These are phyloP conservation scores for Salvelinus sp. DNA, from an alignment of 2,113 vertebrate genomes.

Conservation along the genomic window DNA sequence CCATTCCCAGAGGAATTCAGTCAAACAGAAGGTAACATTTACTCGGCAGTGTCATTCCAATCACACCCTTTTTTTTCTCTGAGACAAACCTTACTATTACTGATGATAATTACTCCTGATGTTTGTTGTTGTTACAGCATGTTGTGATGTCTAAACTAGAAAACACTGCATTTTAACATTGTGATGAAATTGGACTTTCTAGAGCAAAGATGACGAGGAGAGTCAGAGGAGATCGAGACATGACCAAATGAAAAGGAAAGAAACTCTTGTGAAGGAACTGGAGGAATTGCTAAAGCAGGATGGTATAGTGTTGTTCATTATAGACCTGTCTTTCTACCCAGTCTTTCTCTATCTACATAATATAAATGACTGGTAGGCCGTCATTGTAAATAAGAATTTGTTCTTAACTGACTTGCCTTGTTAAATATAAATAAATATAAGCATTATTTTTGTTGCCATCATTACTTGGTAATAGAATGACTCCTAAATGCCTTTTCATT, in stretches of 20 bases:
- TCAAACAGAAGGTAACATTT: conserved; percentile 81
- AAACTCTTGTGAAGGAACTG: conserved; percentile 84
- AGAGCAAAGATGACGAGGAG: conserved; percentile 79
- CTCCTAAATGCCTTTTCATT: background rate
- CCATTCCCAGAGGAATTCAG: conserved; percentile 53
- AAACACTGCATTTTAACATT: background rate
- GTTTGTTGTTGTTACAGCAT: background rate
- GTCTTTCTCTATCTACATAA: background rate
- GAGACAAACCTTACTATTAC: background rate
- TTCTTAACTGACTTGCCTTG: background rate
- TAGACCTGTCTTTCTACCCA: background rate
- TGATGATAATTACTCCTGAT: background rate
- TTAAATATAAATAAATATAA: background rate
- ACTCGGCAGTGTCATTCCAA: background rate
- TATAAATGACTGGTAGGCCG: background rate
- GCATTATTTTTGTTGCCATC: background rate
- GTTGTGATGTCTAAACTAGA: too few relatives aligned
- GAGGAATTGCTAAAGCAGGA: conserved; percentile 85
- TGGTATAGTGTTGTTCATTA: conserved; percentile 71
- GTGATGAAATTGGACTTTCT: conserved; percentile 17
- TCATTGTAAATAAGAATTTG: background rate
- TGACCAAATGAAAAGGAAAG: conserved; percentile 79
- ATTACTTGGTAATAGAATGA: background rate
- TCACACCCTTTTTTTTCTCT: background rate
- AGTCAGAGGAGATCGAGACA: conserved; percentile 77